These are phyloP conservation scores for Lanius collurio DNA, from an alignment of 2,113 vertebrate species.

Conservation along the genomic window DNA sequence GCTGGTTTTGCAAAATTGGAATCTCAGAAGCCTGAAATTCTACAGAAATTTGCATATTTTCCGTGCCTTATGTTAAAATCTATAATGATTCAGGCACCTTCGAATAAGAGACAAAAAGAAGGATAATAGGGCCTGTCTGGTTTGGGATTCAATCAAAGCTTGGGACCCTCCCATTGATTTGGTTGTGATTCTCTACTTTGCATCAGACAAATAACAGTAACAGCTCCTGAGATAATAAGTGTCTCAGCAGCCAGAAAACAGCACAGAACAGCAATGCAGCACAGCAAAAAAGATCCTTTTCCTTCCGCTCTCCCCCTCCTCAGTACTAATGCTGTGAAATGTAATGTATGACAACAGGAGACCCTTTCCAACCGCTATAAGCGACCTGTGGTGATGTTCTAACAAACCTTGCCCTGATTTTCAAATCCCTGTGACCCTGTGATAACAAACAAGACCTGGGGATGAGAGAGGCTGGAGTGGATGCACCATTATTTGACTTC, in stretches of 20 bases:
- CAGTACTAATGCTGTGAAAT: neutral
- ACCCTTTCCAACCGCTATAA: neutral
- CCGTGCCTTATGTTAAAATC: neutral
- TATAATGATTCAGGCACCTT: neutral
- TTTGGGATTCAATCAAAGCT: slow-evolving; percentile 28
- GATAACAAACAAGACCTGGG: neutral
- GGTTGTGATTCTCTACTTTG: neutral
- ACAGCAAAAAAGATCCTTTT: neutral
- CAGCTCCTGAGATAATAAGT: neutral
- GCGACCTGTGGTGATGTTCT: neutral
- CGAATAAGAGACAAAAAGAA: slow-evolving; percentile 42
- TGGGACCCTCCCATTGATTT: neutral
- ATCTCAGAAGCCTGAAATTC: neutral
- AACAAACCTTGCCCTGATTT: neutral
- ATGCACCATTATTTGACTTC: neutral
- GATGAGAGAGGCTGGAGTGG: neutral
- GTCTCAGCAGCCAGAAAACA: slow-evolving; percentile 22
- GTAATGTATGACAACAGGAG: neutral
- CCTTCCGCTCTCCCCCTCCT: neutral
- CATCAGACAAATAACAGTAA: neutral
- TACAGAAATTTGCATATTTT: slow-evolving; percentile 22
- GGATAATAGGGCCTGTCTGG: slow-evolving; percentile 30
- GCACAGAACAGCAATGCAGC: slow-evolving; percentile 1
- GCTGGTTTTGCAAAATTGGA: neutral
- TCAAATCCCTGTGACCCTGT: neutral